Conservation (phyloP, 2,113 vertebrate genomes). For the Ginglymostoma cirratum region DNA sequence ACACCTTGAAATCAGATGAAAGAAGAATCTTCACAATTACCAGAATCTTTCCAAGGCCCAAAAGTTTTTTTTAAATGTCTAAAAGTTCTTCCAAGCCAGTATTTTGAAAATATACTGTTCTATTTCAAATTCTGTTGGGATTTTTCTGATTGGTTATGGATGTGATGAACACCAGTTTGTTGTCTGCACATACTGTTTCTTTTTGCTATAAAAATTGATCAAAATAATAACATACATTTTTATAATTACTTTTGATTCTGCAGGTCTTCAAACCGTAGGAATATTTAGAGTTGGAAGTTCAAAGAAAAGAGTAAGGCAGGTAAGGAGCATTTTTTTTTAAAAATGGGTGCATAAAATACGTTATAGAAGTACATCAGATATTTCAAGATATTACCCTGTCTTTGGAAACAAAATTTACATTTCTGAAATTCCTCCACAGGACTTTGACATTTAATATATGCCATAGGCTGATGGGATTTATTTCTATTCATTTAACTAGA, state of each 20-base stretch:
- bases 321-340: slow-evolving; percentile 49
- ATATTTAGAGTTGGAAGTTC: slow-evolving; percentile 97
- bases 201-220: neutral
- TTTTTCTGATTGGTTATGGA: neutral
- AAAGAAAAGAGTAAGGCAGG: slow-evolving; percentile 95
- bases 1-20: neutral
- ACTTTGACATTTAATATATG: neutral
- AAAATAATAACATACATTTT: neutral
- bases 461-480: neutral
- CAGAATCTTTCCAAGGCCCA: neutral
- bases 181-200: neutral
- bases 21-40: neutral
- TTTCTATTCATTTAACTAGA: neutral
- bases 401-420: neutral
- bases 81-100: neutral
- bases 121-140: too few relatives aligned
- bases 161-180: neutral
- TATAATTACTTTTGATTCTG: slow-evolving; percentile 38
- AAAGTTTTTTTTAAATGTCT: neutral
- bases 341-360: neutral
- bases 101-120: neutral
- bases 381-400: neutral
- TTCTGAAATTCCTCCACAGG: neutral
- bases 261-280: slow-evolving; percentile 90
- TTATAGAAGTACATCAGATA: neutral